Base-by-base conservation (phyloP, 2,888 invertebrate genomes). In the Drosophila koepferae region DNA sequence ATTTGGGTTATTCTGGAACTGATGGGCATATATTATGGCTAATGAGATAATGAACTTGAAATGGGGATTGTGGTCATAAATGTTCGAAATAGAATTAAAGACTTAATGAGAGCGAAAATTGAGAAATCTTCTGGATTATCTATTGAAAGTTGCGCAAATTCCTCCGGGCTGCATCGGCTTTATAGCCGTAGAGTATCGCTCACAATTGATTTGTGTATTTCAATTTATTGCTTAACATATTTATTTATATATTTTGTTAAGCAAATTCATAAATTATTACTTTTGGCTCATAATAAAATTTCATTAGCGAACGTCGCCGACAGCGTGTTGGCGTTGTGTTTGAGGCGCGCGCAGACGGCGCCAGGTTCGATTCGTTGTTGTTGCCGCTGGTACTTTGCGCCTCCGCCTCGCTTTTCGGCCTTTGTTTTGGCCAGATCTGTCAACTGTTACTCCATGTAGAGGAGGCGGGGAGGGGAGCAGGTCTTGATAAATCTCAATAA, bases 181-280 rank as follows among this genome's bases (percentile, higher is more conserved):
- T 28, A 28, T 28, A 34, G 34, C 9, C 9, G 0, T 20, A 28
- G 23, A 28, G 23, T 20, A 23, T 36, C 46, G 28, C 41, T 80
- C 77, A 72, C 85, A 82, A 75, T 75, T 84, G 83, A 75, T 76
- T 77, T 68, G 67, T 72, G 71, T 79, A 63, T 69, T 74, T 72
- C 66, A 89, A 86, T 84, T 86, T 63, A 84, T 85, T 86, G 82
- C 82, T 71, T 71, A 86, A 82, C 87, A 74, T 75, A 84, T 86
- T 68, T 84, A 40, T 60, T 41, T 41, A 38, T 48, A 49, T 49
- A 49, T 60, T 89, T 82, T 86, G 82, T 86, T 86, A 75, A 86
- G 75, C 80, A 84, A 82, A 89, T 82, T 82, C 86, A 77, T 85
- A 89, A 86, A 89, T 88, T 84, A 86, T 86, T 86, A 84, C 89